These are phyloP conservation scores for Volucella zonaria DNA, from an alignment of 2,888 invertebrate genomes.

Conservation along the genomic window DNA sequence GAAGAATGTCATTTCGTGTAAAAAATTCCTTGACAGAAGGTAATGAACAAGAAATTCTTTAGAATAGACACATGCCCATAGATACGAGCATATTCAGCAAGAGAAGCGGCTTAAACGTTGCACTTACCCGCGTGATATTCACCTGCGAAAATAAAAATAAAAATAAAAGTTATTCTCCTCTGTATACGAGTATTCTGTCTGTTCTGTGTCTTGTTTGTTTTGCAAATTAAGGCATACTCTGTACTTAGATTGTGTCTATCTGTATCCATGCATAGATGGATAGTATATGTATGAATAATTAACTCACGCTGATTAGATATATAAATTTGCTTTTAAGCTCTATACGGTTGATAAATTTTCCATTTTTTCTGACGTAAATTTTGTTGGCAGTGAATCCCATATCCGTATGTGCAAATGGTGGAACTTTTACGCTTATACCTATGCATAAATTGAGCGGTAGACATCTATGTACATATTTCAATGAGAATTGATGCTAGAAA, in stretches of 20 bases:
- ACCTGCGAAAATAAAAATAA: constrained; percentile 9
- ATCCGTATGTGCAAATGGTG: not conserved
- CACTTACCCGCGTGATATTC: constrained; percentile 24
- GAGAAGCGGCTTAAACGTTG: not conserved
- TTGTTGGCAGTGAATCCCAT: no score
- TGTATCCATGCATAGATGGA: not conserved
- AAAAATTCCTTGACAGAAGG: not conserved
- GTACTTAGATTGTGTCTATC: not conserved
- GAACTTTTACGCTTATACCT: not conserved
- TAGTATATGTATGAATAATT: constrained; percentile 22
- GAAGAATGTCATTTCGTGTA: not conserved
- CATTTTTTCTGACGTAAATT: not conserved
- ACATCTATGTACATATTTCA: no score
- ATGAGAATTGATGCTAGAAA: no score
- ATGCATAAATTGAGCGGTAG: no score
- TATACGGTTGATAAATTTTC: not conserved
- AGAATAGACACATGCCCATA: constrained; percentile 5
- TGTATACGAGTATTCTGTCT: no score
- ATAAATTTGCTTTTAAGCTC: not conserved
- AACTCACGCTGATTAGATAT: constrained; percentile 20
- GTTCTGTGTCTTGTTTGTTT: constrained; percentile 28
- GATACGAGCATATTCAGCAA: not conserved
- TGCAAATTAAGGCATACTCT: constrained; percentile 1
- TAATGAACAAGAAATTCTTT: not conserved
- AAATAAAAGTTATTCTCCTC: no score